phyloP scores from a whole-genome alignment of 2,888 invertebrate species.

The Heliconius hortense region DNA sequence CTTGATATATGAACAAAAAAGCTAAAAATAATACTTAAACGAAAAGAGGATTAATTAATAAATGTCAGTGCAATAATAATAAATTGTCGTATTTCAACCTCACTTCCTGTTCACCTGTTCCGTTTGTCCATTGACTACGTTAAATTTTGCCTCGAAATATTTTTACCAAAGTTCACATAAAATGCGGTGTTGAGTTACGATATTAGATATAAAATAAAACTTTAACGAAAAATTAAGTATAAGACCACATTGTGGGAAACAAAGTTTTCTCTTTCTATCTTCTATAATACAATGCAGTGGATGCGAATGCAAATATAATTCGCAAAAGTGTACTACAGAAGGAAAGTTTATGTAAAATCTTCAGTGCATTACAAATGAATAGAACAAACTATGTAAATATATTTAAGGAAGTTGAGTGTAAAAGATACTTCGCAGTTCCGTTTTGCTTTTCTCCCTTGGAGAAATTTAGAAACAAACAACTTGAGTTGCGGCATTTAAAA shows the following conservation, averaged over 20 bases:
- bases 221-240: background rate
- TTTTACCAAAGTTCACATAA: background rate
- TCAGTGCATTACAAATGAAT: background rate
- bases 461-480: background rate
- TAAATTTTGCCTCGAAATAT: background rate
- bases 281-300: background rate
- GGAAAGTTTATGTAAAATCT: conserved; percentile 9
- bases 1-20: background rate
- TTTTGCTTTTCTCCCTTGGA: background rate
- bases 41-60: background rate
- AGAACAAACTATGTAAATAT: conserved; percentile 1
- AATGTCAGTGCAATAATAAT: no score
- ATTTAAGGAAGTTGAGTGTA: conserved; percentile 1
- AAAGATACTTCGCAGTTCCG: conserved; percentile 10
- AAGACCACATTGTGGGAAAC: background rate
- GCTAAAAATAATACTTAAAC: background rate
- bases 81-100: no score
- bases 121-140: no score
- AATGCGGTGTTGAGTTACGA: background rate
- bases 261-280: background rate
- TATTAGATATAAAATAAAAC: background rate
- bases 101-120: no score
- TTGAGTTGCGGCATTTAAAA: background rate
- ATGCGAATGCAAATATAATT: conserved; percentile 7
- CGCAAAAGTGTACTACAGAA: background rate